phyloP scores from a whole-genome alignment of 2,113 vertebrate genomes.

The Tychaedon coryphoeus region DNA sequence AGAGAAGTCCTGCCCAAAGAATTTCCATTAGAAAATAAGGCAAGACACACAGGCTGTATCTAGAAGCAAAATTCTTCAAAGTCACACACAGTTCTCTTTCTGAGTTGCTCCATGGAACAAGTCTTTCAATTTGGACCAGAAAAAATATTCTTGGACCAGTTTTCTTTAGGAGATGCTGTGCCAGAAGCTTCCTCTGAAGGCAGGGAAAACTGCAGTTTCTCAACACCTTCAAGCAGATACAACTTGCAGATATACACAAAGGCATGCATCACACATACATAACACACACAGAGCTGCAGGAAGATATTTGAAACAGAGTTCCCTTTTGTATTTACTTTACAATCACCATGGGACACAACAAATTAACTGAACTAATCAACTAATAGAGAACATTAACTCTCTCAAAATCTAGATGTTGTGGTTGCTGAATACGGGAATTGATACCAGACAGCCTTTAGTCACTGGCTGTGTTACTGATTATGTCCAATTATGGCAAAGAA shows the following conservation, averaged over 20 bases:
- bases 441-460: slow-evolving; percentile 39
- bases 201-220: background rate
- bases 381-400: slow-evolving; percentile 53
- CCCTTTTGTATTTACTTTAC: slow-evolving; percentile 38
- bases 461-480: slow-evolving; percentile 43
- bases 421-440: slow-evolving; percentile 11
- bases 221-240: background rate
- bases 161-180: background rate
- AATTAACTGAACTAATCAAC: slow-evolving; percentile 61
- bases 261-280: background rate
- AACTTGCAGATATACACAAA: background rate
- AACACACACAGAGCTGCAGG: slow-evolving; percentile 13
- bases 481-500: slow-evolving; percentile 53
- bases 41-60: background rate
- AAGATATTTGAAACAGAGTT: slow-evolving; percentile 1
- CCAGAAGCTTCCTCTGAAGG: background rate
- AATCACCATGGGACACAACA: slow-evolving; percentile 39
- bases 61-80: background rate
- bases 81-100: background rate
- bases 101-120: background rate
- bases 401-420: background rate
- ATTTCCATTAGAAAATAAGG: background rate
- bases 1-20: background rate
- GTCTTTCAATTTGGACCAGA: background rate
- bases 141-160: background rate